A percentile compares a stretch with the other conserved stretches of the same genome.
Evolutionary conservation across 37 sponge, comb jelly and placozoan genomes (phyloP).

Genomic region (Bolinopsis microptera): DNA sequence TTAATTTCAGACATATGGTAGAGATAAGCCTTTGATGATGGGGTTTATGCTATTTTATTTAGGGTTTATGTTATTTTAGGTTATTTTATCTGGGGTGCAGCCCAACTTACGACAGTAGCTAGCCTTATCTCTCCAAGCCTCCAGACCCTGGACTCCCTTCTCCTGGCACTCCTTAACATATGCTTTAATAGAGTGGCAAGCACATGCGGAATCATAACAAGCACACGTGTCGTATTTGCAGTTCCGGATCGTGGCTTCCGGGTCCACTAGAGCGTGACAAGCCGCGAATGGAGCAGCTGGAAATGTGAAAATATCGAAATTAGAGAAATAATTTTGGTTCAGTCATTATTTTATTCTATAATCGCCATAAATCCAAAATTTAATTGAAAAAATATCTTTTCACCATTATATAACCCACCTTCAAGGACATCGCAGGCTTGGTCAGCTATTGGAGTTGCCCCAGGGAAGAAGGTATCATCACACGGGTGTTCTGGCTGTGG

Average conservation of each 20-base stretch:
- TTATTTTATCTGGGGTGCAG: too few species aligned
- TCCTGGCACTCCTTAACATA: conserved; percentile 52
- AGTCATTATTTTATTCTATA: too few species aligned
- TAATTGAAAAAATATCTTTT: too few species aligned
- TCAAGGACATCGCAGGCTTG: background rate
- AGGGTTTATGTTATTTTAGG: too few species aligned
- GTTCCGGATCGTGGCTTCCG: background rate
- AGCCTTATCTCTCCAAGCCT: background rate
- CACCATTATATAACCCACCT: too few species aligned
- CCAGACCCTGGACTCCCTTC: background rate
- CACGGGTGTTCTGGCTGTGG: background rate
- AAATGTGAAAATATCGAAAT: background rate
- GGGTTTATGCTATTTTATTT: too few species aligned
- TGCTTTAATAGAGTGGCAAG: background rate
- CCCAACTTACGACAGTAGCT: conserved; percentile 9
- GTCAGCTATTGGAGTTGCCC: background rate
- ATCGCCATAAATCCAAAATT: too few species aligned
- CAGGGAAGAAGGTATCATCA: conserved; percentile 9
- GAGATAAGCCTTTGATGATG: too few species aligned
- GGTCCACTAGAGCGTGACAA: conserved; percentile 21
- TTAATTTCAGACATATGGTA: too few species aligned
- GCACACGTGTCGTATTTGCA: conserved; percentile 59
- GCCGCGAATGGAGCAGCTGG: conserved; percentile 9
- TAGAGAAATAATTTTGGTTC: too few species aligned
- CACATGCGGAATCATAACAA: conserved; percentile 1